Evolutionary conservation across 64 coral and sea anemone genomes (phyloP).

Genomic region (Montipora foliosa): DNA sequence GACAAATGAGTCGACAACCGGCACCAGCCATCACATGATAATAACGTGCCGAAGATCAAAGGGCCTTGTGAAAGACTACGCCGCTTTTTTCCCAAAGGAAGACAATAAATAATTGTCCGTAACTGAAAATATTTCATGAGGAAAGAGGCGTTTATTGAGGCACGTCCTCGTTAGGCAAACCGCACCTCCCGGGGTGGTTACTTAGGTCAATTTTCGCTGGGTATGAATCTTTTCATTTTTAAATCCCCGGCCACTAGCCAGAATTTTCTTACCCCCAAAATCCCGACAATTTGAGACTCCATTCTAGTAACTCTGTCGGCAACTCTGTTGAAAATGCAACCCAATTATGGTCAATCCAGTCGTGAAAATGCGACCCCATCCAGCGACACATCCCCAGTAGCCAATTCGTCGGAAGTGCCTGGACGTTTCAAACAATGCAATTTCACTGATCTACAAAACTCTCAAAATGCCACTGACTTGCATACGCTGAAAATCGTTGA

Average conservation of each 20-base stretch:
- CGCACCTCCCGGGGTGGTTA: no score
- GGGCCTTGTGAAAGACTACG: background rate
- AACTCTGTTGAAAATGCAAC: no score
- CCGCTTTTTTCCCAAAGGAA: background rate
- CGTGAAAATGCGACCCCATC: no score
- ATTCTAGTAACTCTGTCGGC: no score
- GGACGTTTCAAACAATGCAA: background rate
- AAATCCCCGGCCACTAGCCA: no score
- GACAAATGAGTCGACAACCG: background rate
- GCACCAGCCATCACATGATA: constrained; percentile 9
- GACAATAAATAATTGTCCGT: background rate
- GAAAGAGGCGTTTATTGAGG: background rate
- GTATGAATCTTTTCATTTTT: no score
- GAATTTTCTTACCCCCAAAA: no score
- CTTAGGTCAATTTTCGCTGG: no score
- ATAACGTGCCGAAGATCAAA: background rate
- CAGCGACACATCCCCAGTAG: no score
- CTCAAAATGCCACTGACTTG: background rate
- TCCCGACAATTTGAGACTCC: no score
- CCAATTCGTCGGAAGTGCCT: no score
- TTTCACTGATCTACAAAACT: background rate
- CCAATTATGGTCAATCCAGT: no score
- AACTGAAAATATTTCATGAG: background rate
- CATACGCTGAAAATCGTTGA: background rate
- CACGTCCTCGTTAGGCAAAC: background rate